Conservation (phyloP, 2,888 invertebrate species). For the Prosapia bicincta region DNA sequence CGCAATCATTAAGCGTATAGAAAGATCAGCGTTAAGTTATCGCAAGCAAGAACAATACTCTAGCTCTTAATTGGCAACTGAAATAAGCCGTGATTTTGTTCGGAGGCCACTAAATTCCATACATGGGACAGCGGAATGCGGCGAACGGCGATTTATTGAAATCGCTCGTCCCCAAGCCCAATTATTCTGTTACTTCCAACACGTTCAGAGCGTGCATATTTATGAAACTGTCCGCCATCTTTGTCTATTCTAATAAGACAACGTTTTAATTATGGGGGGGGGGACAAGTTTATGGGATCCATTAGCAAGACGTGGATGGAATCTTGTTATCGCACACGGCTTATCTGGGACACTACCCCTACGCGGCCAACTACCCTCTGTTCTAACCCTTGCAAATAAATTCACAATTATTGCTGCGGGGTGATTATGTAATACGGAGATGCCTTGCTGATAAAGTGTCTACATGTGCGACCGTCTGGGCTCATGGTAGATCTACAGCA, state of each 20-base stretch:
- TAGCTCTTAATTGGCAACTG: slow-evolving; percentile 18
- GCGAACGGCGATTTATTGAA: slow-evolving; percentile 20
- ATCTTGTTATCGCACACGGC: neutral
- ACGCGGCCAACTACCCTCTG: neutral
- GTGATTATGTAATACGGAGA: neutral
- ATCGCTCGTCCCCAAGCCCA: neutral
- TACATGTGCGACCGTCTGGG: too few relatives aligned
- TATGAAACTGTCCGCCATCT: slow-evolving; percentile 2
- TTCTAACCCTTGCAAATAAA: neutral
- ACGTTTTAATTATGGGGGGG: neutral
- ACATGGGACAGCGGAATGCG: slow-evolving; percentile 7
- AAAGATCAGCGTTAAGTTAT: neutral
- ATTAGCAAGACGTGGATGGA: neutral
- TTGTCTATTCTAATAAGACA: slow-evolving; percentile 2
- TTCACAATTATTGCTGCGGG: neutral
- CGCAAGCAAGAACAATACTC: slow-evolving; percentile 4
- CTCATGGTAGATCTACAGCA: too few relatives aligned
- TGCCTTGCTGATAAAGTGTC: too few relatives aligned
- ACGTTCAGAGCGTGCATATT: neutral
- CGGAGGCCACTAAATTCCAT: neutral
- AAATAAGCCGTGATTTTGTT: slow-evolving; percentile 10
- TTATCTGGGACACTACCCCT: neutral
- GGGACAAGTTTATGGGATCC: neutral
- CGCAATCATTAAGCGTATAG: neutral
- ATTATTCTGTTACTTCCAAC: neutral